Evolutionary conservation across 2,888 invertebrate genomes (phyloP).

Genomic region (Netelia fuscicornis): DNA sequence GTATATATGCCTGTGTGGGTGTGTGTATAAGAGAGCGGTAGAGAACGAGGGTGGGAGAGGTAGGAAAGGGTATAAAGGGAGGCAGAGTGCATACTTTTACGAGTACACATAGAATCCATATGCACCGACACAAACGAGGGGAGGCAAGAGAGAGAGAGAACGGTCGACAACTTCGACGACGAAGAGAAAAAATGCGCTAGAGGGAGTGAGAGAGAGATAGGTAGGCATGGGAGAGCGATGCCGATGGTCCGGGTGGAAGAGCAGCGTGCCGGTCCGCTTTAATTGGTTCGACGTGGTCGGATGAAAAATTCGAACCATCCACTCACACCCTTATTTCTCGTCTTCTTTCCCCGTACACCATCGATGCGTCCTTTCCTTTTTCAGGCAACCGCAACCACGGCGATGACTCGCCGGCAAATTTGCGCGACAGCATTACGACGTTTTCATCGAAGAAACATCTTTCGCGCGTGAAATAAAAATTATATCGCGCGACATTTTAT

Average conservation of each 20-base stretch:
- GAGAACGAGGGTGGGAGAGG: constrained; percentile 37
- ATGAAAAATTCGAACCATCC: constrained; percentile 82
- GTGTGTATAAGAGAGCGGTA: neutral
- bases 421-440: neutral
- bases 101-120: constrained; percentile 69
- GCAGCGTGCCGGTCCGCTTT: constrained; percentile 80
- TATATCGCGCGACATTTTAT: too few relatives aligned
- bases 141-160: constrained; percentile 66
- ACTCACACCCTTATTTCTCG: constrained; percentile 22
- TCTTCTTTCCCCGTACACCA: neutral
- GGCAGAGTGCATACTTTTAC: constrained; percentile 60
- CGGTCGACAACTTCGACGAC: constrained; percentile 28
- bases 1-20: neutral
- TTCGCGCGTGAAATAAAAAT: too few relatives aligned
- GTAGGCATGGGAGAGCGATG: constrained; percentile 54
- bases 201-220: constrained; percentile 37
- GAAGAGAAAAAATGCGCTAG: constrained; percentile 15
- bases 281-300: constrained; percentile 84
- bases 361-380: constrained; percentile 23
- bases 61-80: constrained; percentile 46
- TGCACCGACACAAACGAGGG: constrained; percentile 74
- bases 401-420: constrained; percentile 39
- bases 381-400: constrained; percentile 34
- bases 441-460: too few relatives aligned
- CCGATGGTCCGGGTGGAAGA: constrained; percentile 43